Conservation (phyloP, 2,113 vertebrate genomes). For the Cnemophilus loriae region DNA sequence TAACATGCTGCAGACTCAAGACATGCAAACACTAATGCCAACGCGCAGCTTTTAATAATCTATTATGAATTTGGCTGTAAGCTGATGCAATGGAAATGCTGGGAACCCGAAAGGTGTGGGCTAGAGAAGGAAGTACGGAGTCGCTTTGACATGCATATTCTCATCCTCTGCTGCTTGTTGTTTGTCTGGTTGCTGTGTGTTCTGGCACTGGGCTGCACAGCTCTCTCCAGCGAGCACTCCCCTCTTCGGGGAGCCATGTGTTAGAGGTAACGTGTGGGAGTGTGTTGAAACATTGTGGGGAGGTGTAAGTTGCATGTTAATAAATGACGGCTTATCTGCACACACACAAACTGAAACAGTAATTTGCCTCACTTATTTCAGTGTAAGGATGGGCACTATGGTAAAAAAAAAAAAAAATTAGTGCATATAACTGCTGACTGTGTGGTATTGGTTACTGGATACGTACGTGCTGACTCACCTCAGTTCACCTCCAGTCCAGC, state of each 20-base stretch:
- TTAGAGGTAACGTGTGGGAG: background rate
- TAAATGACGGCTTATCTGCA: constrained; percentile 10
- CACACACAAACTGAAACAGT: background rate
- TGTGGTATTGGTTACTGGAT: constrained; percentile 1
- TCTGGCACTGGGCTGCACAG: constrained; percentile 6
- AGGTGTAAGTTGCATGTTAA: constrained; percentile 12
- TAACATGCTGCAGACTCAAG: background rate
- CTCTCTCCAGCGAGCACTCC: background rate
- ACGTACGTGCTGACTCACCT: background rate
- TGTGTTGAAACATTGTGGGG: background rate
- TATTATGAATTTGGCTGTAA: background rate
- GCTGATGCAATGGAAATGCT: background rate
- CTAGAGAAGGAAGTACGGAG: constrained; percentile 15
- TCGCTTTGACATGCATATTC: constrained; percentile 9
- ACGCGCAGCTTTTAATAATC: background rate
- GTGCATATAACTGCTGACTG: background rate
- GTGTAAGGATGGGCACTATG: background rate
- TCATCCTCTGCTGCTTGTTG: background rate
- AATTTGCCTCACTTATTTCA: constrained; percentile 13
- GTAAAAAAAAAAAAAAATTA: background rate
- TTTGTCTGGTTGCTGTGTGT: constrained; percentile 34
- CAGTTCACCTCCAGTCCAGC: background rate
- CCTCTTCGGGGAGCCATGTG: background rate
- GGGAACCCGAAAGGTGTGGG: constrained; percentile 37
- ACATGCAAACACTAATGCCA: background rate